Evolutionary conservation across 2,888 invertebrate species (phyloP).

Genomic region (Parnassius smintheus): DNA sequence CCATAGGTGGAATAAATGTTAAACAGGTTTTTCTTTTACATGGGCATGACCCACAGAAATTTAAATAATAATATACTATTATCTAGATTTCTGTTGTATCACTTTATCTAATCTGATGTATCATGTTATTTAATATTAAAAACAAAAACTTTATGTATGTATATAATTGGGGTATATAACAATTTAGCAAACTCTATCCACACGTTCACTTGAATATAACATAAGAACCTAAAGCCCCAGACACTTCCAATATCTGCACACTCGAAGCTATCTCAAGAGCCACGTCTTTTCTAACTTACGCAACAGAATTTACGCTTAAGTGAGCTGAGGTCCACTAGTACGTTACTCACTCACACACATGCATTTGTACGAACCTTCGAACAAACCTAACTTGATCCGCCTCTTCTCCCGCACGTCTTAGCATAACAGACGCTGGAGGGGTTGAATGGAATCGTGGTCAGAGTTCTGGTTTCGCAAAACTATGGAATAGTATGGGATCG

Average conservation of each 20-base stretch:
- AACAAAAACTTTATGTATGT: neutral
- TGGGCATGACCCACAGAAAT: too few species aligned
- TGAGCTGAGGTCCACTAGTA: conserved; percentile 71
- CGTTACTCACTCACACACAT: conserved; percentile 76
- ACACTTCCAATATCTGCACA: conserved; percentile 59
- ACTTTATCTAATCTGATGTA: too few species aligned
- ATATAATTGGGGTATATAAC: conserved; percentile 3
- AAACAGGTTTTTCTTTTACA: too few species aligned
- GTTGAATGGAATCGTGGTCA: conserved; percentile 62
- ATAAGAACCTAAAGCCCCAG: conserved; percentile 42
- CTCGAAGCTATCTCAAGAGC: conserved; percentile 64
- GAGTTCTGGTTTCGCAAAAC: conserved; percentile 70
- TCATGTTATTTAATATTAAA: too few species aligned
- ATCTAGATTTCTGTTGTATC: too few species aligned
- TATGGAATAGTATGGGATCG: conserved; percentile 75
- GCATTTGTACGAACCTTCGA: conserved; percentile 66
- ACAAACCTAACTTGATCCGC: conserved; percentile 43
- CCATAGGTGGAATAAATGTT: too few species aligned
- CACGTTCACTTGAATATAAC: conserved; percentile 26
- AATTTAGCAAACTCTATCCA: conserved; percentile 9
- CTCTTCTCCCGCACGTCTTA: conserved; percentile 45
- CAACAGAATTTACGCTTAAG: conserved; percentile 79
- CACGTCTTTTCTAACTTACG: conserved; percentile 77
- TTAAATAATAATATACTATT: too few species aligned
- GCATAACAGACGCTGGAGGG: conserved; percentile 50